Evolutionary conservation across 1,140 invertebrate species (phyloP).

Genomic region (Stenopsyche tienmushanensis): DNA sequence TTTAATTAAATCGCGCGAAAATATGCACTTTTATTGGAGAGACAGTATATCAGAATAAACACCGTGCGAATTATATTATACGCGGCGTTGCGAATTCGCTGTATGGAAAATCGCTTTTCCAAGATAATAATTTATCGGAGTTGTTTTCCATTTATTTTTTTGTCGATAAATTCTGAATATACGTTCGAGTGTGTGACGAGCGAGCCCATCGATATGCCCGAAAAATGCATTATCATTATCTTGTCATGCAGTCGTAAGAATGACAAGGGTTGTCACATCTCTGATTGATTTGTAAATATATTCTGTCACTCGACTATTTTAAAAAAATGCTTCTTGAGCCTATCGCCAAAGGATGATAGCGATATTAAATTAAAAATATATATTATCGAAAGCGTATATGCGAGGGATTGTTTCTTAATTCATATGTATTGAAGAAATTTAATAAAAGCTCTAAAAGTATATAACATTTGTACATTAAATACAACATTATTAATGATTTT

Average conservation of each 20-base stretch:
- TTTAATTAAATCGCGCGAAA: too few relatives aligned
- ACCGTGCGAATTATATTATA: too few relatives aligned
- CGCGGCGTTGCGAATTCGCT: too few relatives aligned
- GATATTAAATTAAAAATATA: not conserved
- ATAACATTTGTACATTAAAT: not conserved
- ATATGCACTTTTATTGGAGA: too few relatives aligned
- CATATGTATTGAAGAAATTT: not conserved
- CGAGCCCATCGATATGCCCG: not conserved
- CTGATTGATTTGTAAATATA: constrained; percentile 31
- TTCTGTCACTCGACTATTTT: constrained; percentile 19
- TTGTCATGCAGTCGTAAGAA: constrained; percentile 8
- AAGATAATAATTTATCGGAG: not conserved
- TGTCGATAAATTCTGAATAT: not conserved
- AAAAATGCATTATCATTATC: constrained; percentile 25
- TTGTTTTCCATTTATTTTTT: not conserved
- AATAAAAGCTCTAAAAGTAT: not conserved
- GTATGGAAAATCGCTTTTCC: too few relatives aligned
- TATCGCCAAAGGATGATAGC: not conserved
- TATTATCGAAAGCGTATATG: not conserved
- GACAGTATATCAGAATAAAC: too few relatives aligned
- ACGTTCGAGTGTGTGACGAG: not conserved
- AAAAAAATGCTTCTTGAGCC: not conserved
- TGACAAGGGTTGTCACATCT: constrained; percentile 11
- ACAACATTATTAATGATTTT: not conserved
- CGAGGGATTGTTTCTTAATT: not conserved